phyloP scores from a whole-genome alignment of 1,140 invertebrate genomes.

The Listronotus bonariensis region DNA sequence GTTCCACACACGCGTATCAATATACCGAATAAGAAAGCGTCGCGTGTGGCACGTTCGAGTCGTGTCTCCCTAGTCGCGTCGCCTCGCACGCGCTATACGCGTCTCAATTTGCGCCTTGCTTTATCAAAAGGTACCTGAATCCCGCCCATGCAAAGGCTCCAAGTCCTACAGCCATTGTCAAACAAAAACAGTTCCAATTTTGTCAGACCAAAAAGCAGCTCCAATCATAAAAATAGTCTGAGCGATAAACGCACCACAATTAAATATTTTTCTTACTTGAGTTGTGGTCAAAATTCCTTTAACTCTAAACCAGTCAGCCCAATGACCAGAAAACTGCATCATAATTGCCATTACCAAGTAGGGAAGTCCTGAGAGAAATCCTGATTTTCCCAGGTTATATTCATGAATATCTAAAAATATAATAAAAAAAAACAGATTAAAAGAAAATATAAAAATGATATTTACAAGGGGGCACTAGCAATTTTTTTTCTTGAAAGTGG shows the following conservation, averaged over 20 bases:
- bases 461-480: too few relatives aligned
- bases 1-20: too few relatives aligned
- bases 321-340: conserved; percentile 77
- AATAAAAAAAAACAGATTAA: too few relatives aligned
- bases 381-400: conserved; percentile 75
- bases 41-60: too few relatives aligned
- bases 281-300: conserved; percentile 72
- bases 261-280: conserved; percentile 75
- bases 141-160: conserved; percentile 90
- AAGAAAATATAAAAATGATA: too few relatives aligned
- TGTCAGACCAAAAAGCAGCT: conserved; percentile 71
- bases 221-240: conserved; percentile 86
- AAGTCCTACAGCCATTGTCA: conserved; percentile 84
- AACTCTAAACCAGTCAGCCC: conserved; percentile 77
- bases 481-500: too few relatives aligned
- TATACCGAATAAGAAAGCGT: too few relatives aligned
- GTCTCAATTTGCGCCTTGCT: too few relatives aligned
- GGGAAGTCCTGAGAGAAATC: conserved; percentile 81
- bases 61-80: too few relatives aligned
- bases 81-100: too few relatives aligned
- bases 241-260: conserved; percentile 77
- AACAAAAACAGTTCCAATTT: conserved; percentile 70
- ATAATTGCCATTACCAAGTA: conserved; percentile 85
- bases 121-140: conserved; percentile 81
- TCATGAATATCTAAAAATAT: conserved; percentile 71